These are phyloP conservation scores for Suricata suricatta DNA, from an alignment of 2,113 vertebrate genomes.

Conservation along the genomic window DNA sequence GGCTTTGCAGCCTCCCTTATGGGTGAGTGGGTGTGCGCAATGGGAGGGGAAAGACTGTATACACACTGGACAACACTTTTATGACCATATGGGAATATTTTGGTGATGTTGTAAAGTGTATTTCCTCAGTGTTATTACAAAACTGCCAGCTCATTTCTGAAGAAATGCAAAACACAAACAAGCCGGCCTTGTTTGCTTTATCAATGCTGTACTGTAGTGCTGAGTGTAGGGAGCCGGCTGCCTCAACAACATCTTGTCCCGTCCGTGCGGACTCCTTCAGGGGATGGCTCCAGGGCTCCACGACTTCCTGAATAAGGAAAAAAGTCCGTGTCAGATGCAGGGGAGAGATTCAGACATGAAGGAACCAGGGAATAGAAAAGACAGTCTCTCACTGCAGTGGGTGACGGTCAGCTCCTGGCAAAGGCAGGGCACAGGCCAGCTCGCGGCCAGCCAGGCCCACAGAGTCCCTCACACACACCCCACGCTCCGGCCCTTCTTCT, in stretches of 20 bases:
- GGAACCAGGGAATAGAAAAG: background rate
- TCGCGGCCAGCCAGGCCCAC: rapidly evolving
- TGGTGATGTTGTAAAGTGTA: background rate
- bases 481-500: background rate
- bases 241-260: background rate
- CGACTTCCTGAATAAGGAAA: background rate
- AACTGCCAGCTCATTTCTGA: conserved; percentile 45
- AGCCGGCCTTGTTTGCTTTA: conserved; percentile 24
- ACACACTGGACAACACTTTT: background rate
- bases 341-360: background rate
- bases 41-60: background rate
- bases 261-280: background rate
- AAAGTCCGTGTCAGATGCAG: background rate
- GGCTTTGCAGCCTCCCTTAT: background rate
- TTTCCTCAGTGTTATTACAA: background rate
- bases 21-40: rapidly evolving
- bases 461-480: background rate
- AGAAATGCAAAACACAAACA: conserved; percentile 48
- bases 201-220: background rate
- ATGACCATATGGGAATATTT: background rate
- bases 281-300: background rate
- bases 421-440: background rate
- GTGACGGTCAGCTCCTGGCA: background rate
- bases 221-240: background rate
- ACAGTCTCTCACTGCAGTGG: background rate